Base-by-base conservation (phyloP, 2,797 vertebrate genomes). In the Sebastes glaucus region DNA sequence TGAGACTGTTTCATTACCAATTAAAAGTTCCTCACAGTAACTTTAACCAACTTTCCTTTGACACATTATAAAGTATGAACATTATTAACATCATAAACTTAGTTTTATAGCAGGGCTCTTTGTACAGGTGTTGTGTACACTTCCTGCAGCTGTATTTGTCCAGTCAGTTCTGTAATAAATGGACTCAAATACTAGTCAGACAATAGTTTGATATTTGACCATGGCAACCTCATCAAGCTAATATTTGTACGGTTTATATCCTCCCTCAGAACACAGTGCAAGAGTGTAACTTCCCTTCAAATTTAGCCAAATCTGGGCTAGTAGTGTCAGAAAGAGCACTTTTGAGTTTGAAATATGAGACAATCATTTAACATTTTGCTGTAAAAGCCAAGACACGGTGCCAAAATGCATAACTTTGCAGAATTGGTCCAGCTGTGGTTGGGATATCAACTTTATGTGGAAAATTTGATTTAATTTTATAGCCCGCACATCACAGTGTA, bases 311-410 rank as follows among this genome's bases (percentile, higher is more conserved):
- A 76, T 23, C 6, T 42, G 5, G 32, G 13, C 10, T 25, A 10
- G 4, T 18, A 1, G n/a, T 23, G 11, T 38, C 72, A 57, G 23
- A 56, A 22, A 72, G 4, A 49, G n/a, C 18, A 30, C 70, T 25
- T 53, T 23, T 59, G 11, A 73, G 25, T 78, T 77, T 71, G 28
- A 83, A 66, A 77, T 70, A 65, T 49, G 18, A 3, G 16, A 64
- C 11, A 55, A 7, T 53, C 10, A 5, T 35, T 55, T n/a, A 33
- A 53, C 28, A 75, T 57, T 52, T 69, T 56, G 10, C 30, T 60
- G 9, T 63, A 8, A 67, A 74, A 77, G 33, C 56, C 28, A 57
- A 71, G 33, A 67, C 25, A 22, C 1, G 2, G 3, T 22, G 35
- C 60, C 22, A 64, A 65, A 70, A 74, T n/a, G 2, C n/a, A 53